These are phyloP conservation scores for Hirtodrosophila cameraria DNA, from an alignment of 2,888 invertebrate species.

Conservation along the genomic window DNA sequence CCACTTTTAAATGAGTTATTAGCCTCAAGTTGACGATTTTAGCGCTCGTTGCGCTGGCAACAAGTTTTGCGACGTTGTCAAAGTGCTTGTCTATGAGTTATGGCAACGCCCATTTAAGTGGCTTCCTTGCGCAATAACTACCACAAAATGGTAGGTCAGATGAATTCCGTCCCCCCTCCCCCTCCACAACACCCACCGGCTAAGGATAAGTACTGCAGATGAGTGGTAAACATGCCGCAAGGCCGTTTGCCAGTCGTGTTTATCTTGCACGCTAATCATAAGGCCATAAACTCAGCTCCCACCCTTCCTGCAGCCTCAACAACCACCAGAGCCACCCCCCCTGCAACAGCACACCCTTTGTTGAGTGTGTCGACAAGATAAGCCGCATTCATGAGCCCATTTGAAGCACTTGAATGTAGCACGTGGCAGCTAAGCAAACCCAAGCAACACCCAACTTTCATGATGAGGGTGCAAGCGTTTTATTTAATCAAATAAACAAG, in stretches of 20 bases:
- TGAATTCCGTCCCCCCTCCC: not conserved
- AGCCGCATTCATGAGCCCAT: constrained; percentile 65
- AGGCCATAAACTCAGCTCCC: constrained; percentile 39
- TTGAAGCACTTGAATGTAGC: constrained; percentile 43
- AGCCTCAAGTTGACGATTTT: constrained; percentile 72
- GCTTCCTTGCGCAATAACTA: constrained; percentile 36
- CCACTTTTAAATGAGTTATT: constrained; percentile 77
- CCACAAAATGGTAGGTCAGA: constrained; percentile 42
- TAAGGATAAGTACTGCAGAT: constrained; percentile 6
- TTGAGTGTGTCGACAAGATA: constrained; percentile 77
- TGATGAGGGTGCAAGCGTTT: constrained; percentile 16
- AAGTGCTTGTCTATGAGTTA: constrained; percentile 37
- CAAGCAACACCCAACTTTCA: not conserved
- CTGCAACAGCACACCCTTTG: not conserved
- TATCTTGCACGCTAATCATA: constrained; percentile 76
- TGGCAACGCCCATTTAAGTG: constrained; percentile 66
- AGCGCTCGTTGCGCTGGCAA: constrained; percentile 43
- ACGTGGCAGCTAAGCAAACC: constrained; percentile 11
- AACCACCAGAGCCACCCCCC: not conserved
- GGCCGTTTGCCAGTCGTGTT: constrained; percentile 49
- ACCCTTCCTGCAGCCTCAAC: not conserved
- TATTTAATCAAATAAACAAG: constrained; percentile 47
- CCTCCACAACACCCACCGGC: not conserved
- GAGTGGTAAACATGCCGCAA: constrained; percentile 43
- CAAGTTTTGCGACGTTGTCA: constrained; percentile 42